Evolutionary conservation across 2,113 vertebrate species (phyloP).

Genomic region (Uropsilus gracilis): DNA sequence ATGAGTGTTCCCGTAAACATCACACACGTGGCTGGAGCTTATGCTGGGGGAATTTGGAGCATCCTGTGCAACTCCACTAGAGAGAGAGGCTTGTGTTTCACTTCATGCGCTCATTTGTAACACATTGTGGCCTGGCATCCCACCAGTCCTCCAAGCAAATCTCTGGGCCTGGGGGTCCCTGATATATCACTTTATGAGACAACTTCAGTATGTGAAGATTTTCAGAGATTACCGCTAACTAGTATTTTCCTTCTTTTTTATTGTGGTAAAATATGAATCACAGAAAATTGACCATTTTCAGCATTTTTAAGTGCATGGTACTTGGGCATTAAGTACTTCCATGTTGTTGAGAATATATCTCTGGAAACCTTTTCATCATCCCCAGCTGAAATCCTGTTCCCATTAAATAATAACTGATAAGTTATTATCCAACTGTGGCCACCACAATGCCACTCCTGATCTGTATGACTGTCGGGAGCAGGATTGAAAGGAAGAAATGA

Average conservation of each 20-base stretch:
- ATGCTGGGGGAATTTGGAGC: too few relatives aligned
- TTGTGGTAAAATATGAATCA: background rate
- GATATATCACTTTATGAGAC: background rate
- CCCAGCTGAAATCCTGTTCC: background rate
- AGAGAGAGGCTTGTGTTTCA: background rate
- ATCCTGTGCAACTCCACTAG: background rate
- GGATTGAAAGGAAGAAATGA: too few relatives aligned
- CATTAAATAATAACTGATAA: background rate
- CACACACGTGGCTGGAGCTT: accelerated
- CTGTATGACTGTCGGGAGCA: too few relatives aligned
- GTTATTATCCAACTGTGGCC: too few relatives aligned
- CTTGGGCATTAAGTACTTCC: background rate
- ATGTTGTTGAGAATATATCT: background rate
- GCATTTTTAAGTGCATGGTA: background rate
- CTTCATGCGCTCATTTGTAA: background rate
- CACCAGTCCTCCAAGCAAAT: background rate
- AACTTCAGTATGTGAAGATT: background rate
- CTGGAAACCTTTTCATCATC: background rate
- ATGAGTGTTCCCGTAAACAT: too few relatives aligned
- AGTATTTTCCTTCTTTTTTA: background rate
- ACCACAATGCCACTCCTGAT: background rate
- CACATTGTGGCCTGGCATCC: background rate
- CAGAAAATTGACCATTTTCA: background rate
- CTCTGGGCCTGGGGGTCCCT: background rate
- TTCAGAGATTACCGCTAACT: background rate